Base-by-base conservation (phyloP, 37 sponge, comb jelly and placozoan species). In the Theonella swinhoei region DNA sequence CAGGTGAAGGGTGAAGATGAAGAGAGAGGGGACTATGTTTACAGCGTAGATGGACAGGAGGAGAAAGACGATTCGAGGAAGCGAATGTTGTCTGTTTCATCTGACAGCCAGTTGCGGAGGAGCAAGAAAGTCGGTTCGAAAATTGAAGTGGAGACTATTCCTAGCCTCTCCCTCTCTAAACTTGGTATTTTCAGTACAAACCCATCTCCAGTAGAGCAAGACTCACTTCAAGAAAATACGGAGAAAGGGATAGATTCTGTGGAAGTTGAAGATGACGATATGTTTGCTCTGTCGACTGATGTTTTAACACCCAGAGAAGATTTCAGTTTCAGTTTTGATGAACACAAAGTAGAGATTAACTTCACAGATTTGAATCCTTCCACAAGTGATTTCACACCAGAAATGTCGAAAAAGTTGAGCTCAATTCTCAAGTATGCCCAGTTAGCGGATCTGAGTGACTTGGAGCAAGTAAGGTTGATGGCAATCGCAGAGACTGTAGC, bases 401-500 rank as follows among this genome's bases (percentile, higher is more conserved):
- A 80, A 67, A 70, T 89, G 32, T 82, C 94, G 5, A 62, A 83
- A 11, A 65, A 79, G 41, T 70, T 93, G 2, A 14, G 54, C 1
- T 31, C 74, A 4, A 83, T 93, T 3, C 81, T 93, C 20, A 38
- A 80, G 11, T 47, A 70, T 29, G 47, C 78, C 23, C 94, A 85
- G 35, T 87, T 98, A 1, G 91, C 95, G 40, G 91, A 85, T 19
- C 79, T 98, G 9, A 89, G 73, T 33, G 83, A 83, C 34, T 35
- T 92, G 58, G 97, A 98, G 59, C 97, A 96, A 62, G 76, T 96
- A 0, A 66, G 81, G 19, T 78, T 98, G 39, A 77, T 89, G 1
- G 88, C 97, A 19, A 83, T 96, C 25, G 93, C 91, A 19, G 82
- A 92, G 31, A 96, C 96, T 31, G 80, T 98, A 0, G 99, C 94